A percentile compares a stretch with the other conserved stretches of the same genome.
Conservation (phyloP, 35 echinoderm and acorn worm genomes). For the Holothuria glaberrima region DNA sequence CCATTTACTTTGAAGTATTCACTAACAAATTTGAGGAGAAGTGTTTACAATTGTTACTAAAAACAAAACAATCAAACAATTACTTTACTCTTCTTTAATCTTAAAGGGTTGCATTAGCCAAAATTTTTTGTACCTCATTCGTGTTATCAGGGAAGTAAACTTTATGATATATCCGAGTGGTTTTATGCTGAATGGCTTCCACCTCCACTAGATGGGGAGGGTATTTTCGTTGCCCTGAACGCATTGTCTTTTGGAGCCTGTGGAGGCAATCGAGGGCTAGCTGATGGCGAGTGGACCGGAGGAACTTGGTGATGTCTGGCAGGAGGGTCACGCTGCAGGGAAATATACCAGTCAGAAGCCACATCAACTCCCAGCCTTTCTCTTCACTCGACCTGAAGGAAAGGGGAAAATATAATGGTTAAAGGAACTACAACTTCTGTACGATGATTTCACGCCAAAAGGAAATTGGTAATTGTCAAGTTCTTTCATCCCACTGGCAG, state of each 20-base stretch:
- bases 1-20: too few species aligned
- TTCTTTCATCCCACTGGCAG: too few species aligned
- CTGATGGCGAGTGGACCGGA: conserved; percentile 79
- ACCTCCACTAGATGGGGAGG: conserved; percentile 98
- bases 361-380: conserved; percentile 97
- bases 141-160: conserved; percentile 99
- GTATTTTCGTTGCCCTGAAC: conserved; percentile 94
- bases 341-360: conserved; percentile 97
- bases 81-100: too few species aligned
- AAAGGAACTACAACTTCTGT: too few species aligned
- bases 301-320: conserved; percentile 94
- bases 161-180: conserved; percentile 98
- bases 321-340: conserved; percentile 92
- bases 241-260: conserved; percentile 91
- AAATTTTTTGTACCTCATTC: conserved; percentile 98
- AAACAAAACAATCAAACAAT: too few species aligned
- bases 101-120: too few species aligned
- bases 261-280: conserved; percentile 91
- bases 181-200: conserved; percentile 97
- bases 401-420: not conserved
- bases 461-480: too few species aligned
- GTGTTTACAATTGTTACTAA: too few species aligned
- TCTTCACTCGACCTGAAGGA: conserved; percentile 88
- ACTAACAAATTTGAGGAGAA: too few species aligned
- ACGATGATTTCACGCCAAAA: too few species aligned